Percentiles rank a stretch among this genome's conserved stretches.
These are phyloP conservation scores for Delichon dasypus DNA, from an alignment of 2,797 vertebrate genomes.

Conservation along the genomic window DNA sequence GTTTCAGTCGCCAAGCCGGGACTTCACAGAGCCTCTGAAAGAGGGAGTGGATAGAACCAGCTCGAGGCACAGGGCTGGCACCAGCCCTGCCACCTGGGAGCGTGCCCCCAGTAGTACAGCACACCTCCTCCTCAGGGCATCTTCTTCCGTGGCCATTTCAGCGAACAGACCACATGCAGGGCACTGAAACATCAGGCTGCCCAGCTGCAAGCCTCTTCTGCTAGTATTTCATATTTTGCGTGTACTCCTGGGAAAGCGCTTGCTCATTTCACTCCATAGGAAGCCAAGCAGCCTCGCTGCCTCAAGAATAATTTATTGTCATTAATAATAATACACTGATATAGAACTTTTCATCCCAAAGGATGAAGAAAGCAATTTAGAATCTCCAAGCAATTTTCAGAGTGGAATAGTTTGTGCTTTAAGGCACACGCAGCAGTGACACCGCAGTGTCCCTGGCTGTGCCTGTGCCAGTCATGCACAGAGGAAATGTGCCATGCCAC, in stretches of 20 bases:
- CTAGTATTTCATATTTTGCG: not conserved
- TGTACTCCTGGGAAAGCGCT: not conserved
- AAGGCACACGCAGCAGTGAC: not conserved
- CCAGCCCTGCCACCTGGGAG: conserved; percentile 31
- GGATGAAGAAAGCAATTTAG: conserved; percentile 64
- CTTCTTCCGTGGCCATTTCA: conserved; percentile 11
- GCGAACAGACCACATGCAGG: not conserved
- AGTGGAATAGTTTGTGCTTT: conserved; percentile 25
- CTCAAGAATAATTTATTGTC: conserved; percentile 59
- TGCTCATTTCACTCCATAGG: not conserved
- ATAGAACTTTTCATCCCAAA: conserved; percentile 59
- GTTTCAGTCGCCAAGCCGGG: conserved; percentile 35
- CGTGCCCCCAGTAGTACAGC: not conserved
- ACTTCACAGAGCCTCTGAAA: conserved; percentile 51
- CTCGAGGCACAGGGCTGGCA: not conserved
- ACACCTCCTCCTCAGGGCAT: not conserved
- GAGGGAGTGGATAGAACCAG: conserved; percentile 46
- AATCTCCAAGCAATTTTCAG: conserved; percentile 59
- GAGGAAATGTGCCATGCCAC: not conserved
- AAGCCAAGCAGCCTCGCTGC: not conserved
- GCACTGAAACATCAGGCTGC: not conserved
- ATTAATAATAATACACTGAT: conserved; percentile 62
- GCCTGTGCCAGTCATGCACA: rapidly evolving
- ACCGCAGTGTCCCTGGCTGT: not conserved
- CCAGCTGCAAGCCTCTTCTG: not conserved